Evolutionary conservation across 2,888 invertebrate genomes (phyloP).

Genomic region (Tricholauxania praeusta): DNA sequence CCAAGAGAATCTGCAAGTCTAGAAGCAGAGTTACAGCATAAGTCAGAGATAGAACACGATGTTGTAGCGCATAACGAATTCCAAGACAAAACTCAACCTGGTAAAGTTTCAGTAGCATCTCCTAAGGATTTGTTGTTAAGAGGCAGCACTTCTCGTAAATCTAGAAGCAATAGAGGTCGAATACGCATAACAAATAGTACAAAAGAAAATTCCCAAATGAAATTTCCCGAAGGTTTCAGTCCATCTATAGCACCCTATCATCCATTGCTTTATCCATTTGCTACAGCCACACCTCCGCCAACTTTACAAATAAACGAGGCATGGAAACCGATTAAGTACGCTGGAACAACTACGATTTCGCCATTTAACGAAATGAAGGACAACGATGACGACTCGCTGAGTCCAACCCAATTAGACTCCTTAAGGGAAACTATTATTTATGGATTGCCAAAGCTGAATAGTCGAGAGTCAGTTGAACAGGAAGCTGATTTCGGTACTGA

Average conservation of each 20-base stretch:
- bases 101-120: too few species aligned
- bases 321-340: constrained; percentile 43
- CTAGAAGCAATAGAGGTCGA: too few species aligned
- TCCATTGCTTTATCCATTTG: constrained; percentile 48
- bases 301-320: constrained; percentile 18
- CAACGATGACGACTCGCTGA: neutral
- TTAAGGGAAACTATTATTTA: constrained; percentile 17
- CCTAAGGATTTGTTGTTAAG: too few species aligned
- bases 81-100: too few species aligned
- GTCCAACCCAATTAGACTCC: neutral
- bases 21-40: too few species aligned
- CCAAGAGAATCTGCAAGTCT: too few species aligned
- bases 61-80: too few species aligned
- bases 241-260: constrained; percentile 44
- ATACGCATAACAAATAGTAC: too few species aligned
- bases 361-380: too few species aligned
- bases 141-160: too few species aligned
- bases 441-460: neutral
- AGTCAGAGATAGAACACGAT: too few species aligned
- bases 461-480: neutral
- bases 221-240: constrained; percentile 47
- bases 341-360: too few species aligned
- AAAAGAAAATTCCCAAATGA: neutral
- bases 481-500: neutral
- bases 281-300: constrained; percentile 25